Conservation (phyloP, 1,140 invertebrate genomes). For the Hetaerina americana region DNA sequence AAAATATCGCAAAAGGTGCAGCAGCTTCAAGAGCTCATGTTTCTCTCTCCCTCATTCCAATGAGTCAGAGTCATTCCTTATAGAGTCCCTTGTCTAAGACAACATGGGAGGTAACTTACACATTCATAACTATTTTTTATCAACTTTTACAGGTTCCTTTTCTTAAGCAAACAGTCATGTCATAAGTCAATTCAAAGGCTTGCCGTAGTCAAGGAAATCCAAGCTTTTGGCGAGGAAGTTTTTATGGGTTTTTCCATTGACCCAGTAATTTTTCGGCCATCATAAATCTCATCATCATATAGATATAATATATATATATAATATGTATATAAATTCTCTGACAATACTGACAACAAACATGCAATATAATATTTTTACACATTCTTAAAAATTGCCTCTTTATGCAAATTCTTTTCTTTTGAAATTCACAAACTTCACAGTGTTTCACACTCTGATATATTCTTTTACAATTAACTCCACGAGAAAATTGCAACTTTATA, state of each 20-base stretch:
- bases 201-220: background rate
- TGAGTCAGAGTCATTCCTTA: no score
- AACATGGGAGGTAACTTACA: background rate
- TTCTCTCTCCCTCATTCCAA: background rate
- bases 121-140: no score
- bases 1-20: background rate
- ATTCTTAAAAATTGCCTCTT: background rate
- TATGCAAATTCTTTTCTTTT: background rate
- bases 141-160: no score
- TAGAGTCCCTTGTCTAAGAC: background rate
- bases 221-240: background rate
- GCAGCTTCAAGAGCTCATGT: background rate
- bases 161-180: no score
- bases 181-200: background rate
- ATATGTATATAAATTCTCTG: conserved; percentile 3
- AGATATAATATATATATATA: conserved; percentile 1
- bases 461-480: background rate
- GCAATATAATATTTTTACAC: background rate
- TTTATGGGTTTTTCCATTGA: no score
- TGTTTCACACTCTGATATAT: background rate
- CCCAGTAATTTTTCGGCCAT: background rate
- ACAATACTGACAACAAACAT: conserved; percentile 8
- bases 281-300: background rate
- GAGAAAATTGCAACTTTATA: background rate
- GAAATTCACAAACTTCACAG: background rate